A percentile compares a stretch with the other conserved stretches of the same genome.
Evolutionary conservation across 2,113 vertebrate species (phyloP).

Genomic region (Thalassarche chlororhynchos): DNA sequence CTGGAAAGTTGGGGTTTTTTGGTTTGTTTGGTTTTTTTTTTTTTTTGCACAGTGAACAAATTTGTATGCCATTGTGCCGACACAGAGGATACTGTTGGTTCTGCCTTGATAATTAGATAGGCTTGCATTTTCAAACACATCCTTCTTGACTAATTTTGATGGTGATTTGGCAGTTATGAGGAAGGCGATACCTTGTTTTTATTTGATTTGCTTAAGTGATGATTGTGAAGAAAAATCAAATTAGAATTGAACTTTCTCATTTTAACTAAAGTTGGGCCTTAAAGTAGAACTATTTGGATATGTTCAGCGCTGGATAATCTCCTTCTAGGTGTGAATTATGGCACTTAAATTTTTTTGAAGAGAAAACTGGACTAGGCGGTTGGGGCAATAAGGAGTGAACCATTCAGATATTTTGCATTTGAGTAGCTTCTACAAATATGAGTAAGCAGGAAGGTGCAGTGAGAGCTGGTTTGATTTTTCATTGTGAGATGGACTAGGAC

Average conservation of each 20-base stretch:
- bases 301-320: background rate
- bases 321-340: background rate
- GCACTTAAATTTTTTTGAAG: background rate
- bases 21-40: background rate
- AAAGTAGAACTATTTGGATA: background rate
- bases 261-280: background rate
- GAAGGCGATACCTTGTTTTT: background rate
- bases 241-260: background rate
- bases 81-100: background rate
- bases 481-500: background rate
- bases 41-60: background rate
- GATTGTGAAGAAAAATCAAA: background rate
- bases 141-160: background rate
- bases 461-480: background rate
- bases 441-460: background rate
- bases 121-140: background rate
- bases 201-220: background rate
- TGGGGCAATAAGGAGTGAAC: background rate
- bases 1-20: background rate
- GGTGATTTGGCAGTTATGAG: background rate
- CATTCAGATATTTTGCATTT: background rate
- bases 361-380: background rate
- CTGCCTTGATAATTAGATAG: background rate
- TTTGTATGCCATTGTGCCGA: background rate
- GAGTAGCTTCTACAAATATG: background rate